These are phyloP conservation scores for Sinonovacula constricta DNA, from an alignment of 1,140 invertebrate species.

Conservation along the genomic window DNA sequence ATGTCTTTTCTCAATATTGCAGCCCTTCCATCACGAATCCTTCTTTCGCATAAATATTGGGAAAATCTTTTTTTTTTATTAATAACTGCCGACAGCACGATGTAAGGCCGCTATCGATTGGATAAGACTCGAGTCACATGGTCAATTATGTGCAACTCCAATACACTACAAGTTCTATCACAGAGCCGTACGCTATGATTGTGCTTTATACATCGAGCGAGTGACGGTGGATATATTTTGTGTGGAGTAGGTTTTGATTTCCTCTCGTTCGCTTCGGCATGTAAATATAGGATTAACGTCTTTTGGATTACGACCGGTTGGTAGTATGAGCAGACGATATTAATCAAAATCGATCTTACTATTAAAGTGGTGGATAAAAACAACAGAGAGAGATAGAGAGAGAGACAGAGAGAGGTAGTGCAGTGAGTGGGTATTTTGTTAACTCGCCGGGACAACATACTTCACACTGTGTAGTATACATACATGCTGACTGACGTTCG, in stretches of 20 bases:
- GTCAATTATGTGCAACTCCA: not conserved
- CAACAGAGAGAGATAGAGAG: too few species aligned
- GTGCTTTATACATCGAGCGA: not conserved
- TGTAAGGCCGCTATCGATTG: not conserved
- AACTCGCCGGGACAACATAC: too few species aligned
- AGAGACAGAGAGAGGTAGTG: too few species aligned
- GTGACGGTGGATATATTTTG: not conserved
- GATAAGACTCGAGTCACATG: not conserved
- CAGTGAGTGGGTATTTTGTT: too few species aligned
- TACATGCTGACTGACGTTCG: too few species aligned
- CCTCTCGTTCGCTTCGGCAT: not conserved
- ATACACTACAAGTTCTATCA: not conserved
- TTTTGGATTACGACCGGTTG: not conserved
- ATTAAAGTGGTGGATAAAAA: too few species aligned
- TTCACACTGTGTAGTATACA: too few species aligned
- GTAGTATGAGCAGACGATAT: not conserved
- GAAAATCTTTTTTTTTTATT: slow-evolving; percentile 1
- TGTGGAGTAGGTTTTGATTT: not conserved
- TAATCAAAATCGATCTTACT: not conserved
- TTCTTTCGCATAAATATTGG: not conserved
- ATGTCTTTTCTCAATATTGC: not conserved
- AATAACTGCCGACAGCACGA: not conserved
- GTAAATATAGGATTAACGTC: not conserved
- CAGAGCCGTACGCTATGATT: not conserved
- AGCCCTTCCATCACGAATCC: not conserved